Base-by-base conservation (phyloP, 2,888 invertebrate genomes). In the Timema podura region DNA sequence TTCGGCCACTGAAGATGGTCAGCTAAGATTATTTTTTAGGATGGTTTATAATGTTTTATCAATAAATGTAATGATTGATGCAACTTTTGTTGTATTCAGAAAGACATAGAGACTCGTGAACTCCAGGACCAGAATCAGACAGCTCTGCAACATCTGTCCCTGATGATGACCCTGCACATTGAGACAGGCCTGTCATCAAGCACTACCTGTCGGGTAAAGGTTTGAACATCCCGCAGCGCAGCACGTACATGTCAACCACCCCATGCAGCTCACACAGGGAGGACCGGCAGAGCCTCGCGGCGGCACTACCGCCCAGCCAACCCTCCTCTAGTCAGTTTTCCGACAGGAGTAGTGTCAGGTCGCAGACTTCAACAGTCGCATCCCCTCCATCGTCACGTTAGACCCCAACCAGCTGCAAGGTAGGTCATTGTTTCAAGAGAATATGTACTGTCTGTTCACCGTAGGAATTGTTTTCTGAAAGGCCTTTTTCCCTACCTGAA, bases 41-140 rank as follows among this genome's bases (percentile, higher is more conserved):
- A 15, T 15, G 44, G 48, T 15, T 13, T 44, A 68, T 48, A 59
- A 6, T 2, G 44, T 65, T 10, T 54, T 49, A 71, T n/a, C 30
- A 30, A 30, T 30, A 30, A 30, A 30, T 30, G 30, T 30, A 30
- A 30, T 30, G 30, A 30, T 30, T 30, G 30, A 30, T 30, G 3
- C 30, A 30, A 30, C 1, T 30, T 30, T 68, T 81, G 30, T 30
- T 30, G 30, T 30, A 30, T 79, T 64, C 75, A 87, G 85, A 83
- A 82, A 76, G 88, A 89, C 73, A 81, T 89, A 46, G 82, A 83
- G 66, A 79, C 86, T 10, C 82, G 85, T 16, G 87, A 87, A 75
- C 75, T 88, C n/a, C 84, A 85, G 76, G 86, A 87, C 72, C 83
- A 85, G 15, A 89, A 89, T 76, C 81, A 82, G 44, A 80, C 81